Evolutionary conservation across 2,888 invertebrate genomes (phyloP), one percentile per base, ranked within the genome.

Genomic region (Caenorhabditis virilis): DNA sequence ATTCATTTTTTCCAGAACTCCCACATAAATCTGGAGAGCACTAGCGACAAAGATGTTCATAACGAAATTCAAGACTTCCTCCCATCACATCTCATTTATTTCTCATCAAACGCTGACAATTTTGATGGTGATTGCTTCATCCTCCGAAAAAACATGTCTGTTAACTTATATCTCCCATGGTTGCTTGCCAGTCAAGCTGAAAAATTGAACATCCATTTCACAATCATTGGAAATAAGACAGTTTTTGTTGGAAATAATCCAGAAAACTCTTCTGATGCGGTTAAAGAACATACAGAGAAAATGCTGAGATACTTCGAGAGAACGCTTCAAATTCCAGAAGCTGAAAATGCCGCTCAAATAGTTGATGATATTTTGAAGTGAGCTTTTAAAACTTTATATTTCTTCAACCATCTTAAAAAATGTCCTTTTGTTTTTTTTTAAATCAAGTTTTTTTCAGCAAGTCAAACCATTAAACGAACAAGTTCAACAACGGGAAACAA

Each of bases 161-260:
- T 72, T 49, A 80, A 82, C 47, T 61, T 78, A 30, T 81, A 75
- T 50, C 71, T 76, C n/a, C 81, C 81, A 15, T 82, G 79, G 78
- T 62, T 72, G 6, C 50, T 81, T 57, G 79, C 79, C 39, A 66
- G 71, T 26, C 33, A 80, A 22, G 65, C 76, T 43, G 69, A 76
- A 23, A 61, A 64, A 23, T 39, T 66, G 20, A 59, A 39, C 2
- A 52, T 82, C 16, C 78, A 75, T 51, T 78, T 78, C 59, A 76
- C 78, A 15, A 74, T 81, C 48, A 45, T 82, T 18, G 81, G 76
- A 25, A 53, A 22, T 4, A 42, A 7, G 5, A 9, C 38, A 7
- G 20, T 38, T 18, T 38, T 38, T 11, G 38, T 20, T n/a, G 46
- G 7, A 6, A 27, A 27, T 18, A 20, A 46, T 27, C 46, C 2